phyloP scores from a whole-genome alignment of 2,113 vertebrate species.

The Perognathus longimembris region DNA sequence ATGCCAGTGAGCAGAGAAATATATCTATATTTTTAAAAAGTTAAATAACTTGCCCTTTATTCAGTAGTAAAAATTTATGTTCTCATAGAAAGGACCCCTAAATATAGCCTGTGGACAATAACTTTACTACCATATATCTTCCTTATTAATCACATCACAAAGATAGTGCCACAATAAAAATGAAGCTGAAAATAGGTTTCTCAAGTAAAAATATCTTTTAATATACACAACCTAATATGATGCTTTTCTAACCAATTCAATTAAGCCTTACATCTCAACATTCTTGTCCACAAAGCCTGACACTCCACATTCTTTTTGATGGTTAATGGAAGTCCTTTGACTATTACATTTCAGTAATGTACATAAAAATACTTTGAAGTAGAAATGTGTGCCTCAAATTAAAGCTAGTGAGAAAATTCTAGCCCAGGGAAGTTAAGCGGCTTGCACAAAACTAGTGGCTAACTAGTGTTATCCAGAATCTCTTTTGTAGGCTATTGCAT shows the following conservation, averaged over 20 bases:
- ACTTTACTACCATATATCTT: constrained; percentile 20
- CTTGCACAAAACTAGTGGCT: neutral
- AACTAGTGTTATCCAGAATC: neutral
- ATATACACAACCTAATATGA: neutral
- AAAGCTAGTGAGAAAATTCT: neutral
- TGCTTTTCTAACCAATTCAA: neutral
- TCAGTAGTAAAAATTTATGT: constrained; percentile 43
- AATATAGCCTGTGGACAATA: neutral
- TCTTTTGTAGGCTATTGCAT: neutral
- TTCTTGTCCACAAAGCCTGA: neutral
- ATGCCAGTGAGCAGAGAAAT: neutral
- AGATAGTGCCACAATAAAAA: constrained; percentile 15
- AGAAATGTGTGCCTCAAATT: neutral
- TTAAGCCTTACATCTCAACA: neutral
- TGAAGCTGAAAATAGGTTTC: constrained; percentile 27
- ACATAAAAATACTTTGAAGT: constrained; percentile 50
- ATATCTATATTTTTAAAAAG: constrained; percentile 7
- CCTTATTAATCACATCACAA: constrained; percentile 37
- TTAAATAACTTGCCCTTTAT: constrained; percentile 54
- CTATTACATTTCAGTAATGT: neutral
- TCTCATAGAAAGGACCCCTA: constrained; percentile 18
- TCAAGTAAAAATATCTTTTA: neutral
- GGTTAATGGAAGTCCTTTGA: constrained; percentile 46
- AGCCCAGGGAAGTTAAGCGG: neutral
- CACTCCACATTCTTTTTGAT: neutral